phyloP scores from a whole-genome alignment of 2,113 vertebrate genomes.

The Pelecanoides urinatrix region DNA sequence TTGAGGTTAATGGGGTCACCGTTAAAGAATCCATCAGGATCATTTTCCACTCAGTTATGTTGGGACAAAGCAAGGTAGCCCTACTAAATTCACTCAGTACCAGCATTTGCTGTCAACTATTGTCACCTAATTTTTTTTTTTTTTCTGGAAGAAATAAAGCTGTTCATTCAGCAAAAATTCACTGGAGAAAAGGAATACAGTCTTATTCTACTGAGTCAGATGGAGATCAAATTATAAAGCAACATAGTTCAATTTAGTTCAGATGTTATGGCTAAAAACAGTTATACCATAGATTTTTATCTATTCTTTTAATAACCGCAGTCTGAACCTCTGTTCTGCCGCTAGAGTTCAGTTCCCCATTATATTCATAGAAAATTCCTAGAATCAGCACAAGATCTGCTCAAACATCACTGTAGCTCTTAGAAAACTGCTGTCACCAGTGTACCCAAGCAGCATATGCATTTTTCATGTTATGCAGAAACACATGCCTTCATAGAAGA shows the following conservation, averaged over 20 bases:
- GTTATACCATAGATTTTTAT: background rate
- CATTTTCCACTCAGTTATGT: background rate
- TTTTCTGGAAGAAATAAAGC: background rate
- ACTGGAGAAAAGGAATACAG: background rate
- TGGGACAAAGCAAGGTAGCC: background rate
- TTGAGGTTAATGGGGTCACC: background rate
- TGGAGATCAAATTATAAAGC: background rate
- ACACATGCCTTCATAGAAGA: background rate
- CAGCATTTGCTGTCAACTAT: background rate
- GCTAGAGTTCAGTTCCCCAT: background rate
- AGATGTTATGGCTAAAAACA: background rate
- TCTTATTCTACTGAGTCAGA: background rate
- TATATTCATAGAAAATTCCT: background rate
- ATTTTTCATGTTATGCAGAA: background rate
- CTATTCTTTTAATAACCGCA: background rate
- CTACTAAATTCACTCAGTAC: background rate
- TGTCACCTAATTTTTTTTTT: background rate
- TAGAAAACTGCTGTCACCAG: background rate
- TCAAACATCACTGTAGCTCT: background rate
- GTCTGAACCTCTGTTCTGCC: background rate
- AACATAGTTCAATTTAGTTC: background rate
- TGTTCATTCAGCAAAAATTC: background rate
- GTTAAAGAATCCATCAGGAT: background rate
- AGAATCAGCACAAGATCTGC: background rate
- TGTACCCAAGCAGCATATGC: background rate